Conservation (phyloP, 2,888 invertebrate genomes). For the Timandra comae region DNA sequence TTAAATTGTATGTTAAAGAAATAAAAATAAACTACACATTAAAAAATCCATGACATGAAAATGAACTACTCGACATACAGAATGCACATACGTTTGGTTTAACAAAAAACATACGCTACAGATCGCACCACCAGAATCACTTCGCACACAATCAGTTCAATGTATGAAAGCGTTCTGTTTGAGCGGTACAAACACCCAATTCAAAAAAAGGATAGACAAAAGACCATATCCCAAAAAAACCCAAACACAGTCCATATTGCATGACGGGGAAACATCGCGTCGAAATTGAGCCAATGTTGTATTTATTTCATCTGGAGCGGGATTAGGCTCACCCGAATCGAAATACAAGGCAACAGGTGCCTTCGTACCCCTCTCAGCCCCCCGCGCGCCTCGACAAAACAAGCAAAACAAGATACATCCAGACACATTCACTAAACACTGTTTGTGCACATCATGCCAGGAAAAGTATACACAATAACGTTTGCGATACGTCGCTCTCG, state of each 20-base stretch:
- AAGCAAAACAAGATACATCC: conserved; percentile 52
- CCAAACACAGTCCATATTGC: conserved; percentile 17
- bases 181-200: no score
- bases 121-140: no score
- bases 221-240: conserved; percentile 23
- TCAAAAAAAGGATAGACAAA: conserved; percentile 1
- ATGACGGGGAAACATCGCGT: conserved; percentile 37
- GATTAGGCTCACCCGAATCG: conserved; percentile 58
- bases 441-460: conserved; percentile 46
- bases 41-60: no score
- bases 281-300: conserved; percentile 45
- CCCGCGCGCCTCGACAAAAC: conserved; percentile 37
- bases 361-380: conserved; percentile 21
- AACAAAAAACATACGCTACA: no score
- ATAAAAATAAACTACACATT: no score
- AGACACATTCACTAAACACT: conserved; percentile 45
- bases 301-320: conserved; percentile 64
- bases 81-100: no score
- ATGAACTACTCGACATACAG: no score
- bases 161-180: no score
- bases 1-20: no score
- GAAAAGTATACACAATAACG: conserved; percentile 37
- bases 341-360: conserved; percentile 64
- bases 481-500: conserved; percentile 1
- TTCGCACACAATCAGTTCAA: no score